These are phyloP conservation scores for Trachelus tabidus DNA, from an alignment of 2,888 invertebrate species.

Conservation along the genomic window DNA sequence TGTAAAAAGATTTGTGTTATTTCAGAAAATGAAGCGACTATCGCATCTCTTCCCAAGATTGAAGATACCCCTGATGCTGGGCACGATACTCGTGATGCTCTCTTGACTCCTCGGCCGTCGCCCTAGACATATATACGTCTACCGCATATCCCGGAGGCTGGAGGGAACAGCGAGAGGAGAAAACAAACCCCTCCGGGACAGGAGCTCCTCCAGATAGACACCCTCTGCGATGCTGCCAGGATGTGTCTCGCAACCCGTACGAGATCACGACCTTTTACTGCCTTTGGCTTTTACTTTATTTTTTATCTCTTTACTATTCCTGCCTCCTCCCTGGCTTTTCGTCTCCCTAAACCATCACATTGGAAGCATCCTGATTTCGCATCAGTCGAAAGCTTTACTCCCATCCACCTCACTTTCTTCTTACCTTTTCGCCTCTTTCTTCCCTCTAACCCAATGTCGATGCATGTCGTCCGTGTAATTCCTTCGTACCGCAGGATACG, in stretches of 20 bases:
- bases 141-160: not conserved
- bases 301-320: not conserved
- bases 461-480: not conserved
- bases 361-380: not conserved
- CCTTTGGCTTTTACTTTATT: not conserved
- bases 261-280: not conserved
- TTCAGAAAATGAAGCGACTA: constrained; percentile 44
- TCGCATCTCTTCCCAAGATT: not conserved
- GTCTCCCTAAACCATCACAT: not conserved
- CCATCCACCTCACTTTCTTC: not conserved
- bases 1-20: constrained; percentile 48
- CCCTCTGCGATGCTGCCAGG: not conserved
- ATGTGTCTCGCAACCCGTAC: not conserved
- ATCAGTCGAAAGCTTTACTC: not conserved
- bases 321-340: not conserved
- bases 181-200: not conserved
- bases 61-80: not conserved
- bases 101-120: not conserved
- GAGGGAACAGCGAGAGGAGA: not conserved
- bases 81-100: not conserved
- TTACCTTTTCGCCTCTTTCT: too few relatives aligned
- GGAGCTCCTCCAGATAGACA: not conserved
- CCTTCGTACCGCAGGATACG: not conserved
- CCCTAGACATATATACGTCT: not conserved
- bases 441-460: not conserved